phyloP scores from a whole-genome alignment of 2,888 invertebrate species.

The Xylota sylvarum region DNA sequence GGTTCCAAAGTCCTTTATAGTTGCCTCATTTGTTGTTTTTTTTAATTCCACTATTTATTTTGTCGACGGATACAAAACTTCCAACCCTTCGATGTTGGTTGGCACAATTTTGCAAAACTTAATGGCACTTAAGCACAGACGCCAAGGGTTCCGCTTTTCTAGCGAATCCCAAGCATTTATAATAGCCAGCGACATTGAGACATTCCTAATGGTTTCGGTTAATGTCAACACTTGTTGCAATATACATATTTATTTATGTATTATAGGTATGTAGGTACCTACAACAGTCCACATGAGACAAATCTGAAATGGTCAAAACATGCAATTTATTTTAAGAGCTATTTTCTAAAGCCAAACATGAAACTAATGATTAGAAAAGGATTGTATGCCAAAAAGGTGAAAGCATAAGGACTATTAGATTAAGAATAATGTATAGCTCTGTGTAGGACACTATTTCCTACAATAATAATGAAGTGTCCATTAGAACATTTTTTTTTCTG shows the following conservation, averaged over 20 bases:
- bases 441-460: no score
- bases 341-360: background rate
- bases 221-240: slow-evolving; percentile 10
- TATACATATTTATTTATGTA: no score
- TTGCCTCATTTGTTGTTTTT: background rate
- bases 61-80: background rate
- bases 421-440: no score
- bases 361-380: background rate
- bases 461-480: no score
- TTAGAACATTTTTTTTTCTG: no score
- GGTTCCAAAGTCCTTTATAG: background rate
- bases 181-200: background rate
- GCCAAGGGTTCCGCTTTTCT: background rate
- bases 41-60: background rate
- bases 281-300: background rate
- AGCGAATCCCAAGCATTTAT: background rate
- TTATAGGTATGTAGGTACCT: no score
- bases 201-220: background rate
- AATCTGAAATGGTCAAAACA: background rate
- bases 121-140: background rate
- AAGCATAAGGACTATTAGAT: no score
- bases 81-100: background rate
- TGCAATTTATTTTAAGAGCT: background rate
- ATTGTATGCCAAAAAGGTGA: background rate
- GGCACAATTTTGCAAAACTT: background rate